Evolutionary conservation across 2,888 invertebrate genomes (phyloP), one percentile per base, ranked within the genome.

Genomic region (Limnephilus rhombicus): DNA sequence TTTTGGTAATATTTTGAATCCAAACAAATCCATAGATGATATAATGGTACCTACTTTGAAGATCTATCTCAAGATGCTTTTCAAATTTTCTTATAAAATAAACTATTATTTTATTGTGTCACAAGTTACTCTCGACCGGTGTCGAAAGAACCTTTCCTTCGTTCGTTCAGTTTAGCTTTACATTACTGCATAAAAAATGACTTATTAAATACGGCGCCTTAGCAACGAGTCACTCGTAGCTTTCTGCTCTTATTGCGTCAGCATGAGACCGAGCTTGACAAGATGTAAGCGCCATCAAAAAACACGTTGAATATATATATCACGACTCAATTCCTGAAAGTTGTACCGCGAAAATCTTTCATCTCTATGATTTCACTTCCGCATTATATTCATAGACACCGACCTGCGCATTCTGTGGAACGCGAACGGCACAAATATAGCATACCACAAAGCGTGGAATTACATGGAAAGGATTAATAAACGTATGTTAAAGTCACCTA

Each of bases 291-390:
- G 68, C 68, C 68, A 68, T 24, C 24, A 24, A 68, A 68, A 68
- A 68, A 68, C 24, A 24, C 24, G 9, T 68, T 9, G 5, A n/a
- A 68, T 2, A 68, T n/a, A 68, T n/a, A 68, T 68, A 68, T 68
- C 24, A 68, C 9, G 24, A 9, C 2, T 24, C n/a, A 68, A n/a
- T 68, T 24, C 68, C 24, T 68, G 68, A 68, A 68, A n/a, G 24
- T 24, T 68, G 68, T 68, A 9, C 68, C 68, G 68, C 68, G n/a
- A 68, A 68, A 68, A 68, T 68, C 68, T 68, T 68, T 68, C 24
- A 68, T 68, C 68, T 68, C 68, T 68, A 68, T n/a, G 68, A 68
- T 68, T 68, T n/a, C 68, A 68, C 68, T 68, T 68, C 68, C 68
- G 68, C n/a, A 68, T 68, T 68, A n/a, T 68, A 68, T 68, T 68